A percentile compares a stretch with the other conserved stretches of the same genome.
Evolutionary conservation across 1,140 invertebrate genomes (phyloP).

Genomic region (Gonatopus flavifemur): DNA sequence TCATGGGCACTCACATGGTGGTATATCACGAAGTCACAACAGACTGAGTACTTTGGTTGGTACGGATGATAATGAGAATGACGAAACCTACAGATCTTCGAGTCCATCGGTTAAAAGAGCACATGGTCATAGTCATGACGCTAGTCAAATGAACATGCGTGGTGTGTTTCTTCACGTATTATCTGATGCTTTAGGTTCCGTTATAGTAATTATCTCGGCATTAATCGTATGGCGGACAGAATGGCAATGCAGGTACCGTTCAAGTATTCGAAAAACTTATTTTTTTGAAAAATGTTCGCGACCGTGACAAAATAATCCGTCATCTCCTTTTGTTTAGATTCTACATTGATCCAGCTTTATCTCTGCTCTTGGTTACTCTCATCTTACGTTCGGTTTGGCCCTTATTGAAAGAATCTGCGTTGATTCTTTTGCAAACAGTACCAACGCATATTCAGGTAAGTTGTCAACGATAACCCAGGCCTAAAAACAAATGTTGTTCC

Average conservation of each 20-base stretch:
- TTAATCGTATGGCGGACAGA: slow-evolving; percentile 85
- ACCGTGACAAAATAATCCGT: no score
- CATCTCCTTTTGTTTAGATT: slow-evolving; percentile 43
- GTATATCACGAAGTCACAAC: slow-evolving; percentile 65
- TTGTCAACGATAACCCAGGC: no score
- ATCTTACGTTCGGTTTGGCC: slow-evolving; percentile 87
- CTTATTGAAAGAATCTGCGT: slow-evolving; percentile 80
- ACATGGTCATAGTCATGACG: slow-evolving; percentile 65
- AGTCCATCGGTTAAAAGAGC: slow-evolving; percentile 48
- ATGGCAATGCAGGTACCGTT: slow-evolving; percentile 73
- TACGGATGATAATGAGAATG: slow-evolving; percentile 80
- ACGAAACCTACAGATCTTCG: slow-evolving; percentile 66
- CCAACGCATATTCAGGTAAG: slow-evolving; percentile 85
- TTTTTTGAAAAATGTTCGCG: no score
- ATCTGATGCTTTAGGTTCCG: slow-evolving; percentile 93
- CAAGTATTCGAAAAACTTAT: no score
- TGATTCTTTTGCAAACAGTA: slow-evolving; percentile 89
- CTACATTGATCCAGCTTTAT: slow-evolving; percentile 94
- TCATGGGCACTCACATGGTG: slow-evolving; percentile 74
- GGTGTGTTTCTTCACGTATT: slow-evolving; percentile 97
- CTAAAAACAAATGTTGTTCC: no score
- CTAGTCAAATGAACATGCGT: slow-evolving; percentile 93
- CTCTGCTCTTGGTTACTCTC: slow-evolving; percentile 77
- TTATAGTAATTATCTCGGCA: slow-evolving; percentile 95
- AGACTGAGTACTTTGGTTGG: slow-evolving; percentile 65